Evolutionary conservation across 2,113 vertebrate genomes (phyloP).

Genomic region (Nerophis lumbriciformis): DNA sequence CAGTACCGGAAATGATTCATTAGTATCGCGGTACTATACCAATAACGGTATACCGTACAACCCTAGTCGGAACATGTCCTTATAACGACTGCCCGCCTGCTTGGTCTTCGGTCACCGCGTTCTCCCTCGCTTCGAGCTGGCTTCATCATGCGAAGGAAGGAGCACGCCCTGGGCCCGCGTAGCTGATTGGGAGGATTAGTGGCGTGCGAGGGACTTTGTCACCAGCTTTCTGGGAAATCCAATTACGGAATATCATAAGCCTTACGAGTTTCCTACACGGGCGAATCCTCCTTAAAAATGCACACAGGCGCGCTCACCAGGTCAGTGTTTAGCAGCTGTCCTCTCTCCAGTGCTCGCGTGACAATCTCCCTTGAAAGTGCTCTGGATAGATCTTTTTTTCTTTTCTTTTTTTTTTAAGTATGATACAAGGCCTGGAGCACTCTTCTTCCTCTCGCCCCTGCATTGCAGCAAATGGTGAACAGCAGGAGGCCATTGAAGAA

Average conservation of each 20-base stretch:
- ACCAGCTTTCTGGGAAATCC: constrained; percentile 77
- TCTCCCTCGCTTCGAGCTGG: constrained; percentile 24
- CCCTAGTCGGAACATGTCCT: background rate
- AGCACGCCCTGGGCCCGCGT: constrained; percentile 44
- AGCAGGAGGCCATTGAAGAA: constrained; percentile 31
- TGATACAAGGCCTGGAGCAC: constrained; percentile 39
- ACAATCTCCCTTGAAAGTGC: constrained; percentile 33
- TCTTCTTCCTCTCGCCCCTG: constrained; percentile 37
- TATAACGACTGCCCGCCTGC: constrained; percentile 8
- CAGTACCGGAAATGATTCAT: too few species aligned
- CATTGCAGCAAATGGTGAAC: constrained; percentile 63
- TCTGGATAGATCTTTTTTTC: constrained; percentile 22
- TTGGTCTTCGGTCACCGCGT: constrained; percentile 8
- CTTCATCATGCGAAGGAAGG: constrained; percentile 43
- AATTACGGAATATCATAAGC: constrained; percentile 77
- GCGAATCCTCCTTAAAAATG: constrained; percentile 61
- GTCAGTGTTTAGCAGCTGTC: constrained; percentile 47
- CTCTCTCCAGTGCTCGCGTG: constrained; percentile 12
- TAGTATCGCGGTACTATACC: too few species aligned
- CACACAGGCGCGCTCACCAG: constrained; percentile 35
- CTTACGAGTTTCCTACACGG: constrained; percentile 70
- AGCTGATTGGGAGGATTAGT: constrained; percentile 75
- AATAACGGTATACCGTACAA: too few species aligned
- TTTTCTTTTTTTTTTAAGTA: constrained; percentile 27
- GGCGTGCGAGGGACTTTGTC: constrained; percentile 73